phyloP scores from a whole-genome alignment of 1,140 invertebrate species.

The Panagrolaimus sp. region DNA sequence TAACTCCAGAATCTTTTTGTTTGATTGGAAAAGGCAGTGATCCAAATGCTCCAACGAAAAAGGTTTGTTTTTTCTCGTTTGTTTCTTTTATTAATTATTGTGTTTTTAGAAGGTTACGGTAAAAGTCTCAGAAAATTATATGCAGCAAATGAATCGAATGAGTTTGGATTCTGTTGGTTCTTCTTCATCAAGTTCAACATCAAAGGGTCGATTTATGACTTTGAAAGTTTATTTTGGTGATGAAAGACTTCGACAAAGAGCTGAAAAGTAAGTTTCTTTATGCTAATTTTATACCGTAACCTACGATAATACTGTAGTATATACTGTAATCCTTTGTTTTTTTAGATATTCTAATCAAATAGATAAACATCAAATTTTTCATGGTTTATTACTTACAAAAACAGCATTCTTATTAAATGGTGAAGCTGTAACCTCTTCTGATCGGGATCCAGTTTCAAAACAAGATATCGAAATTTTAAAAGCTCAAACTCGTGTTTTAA shows the following conservation, averaged over 20 bases:
- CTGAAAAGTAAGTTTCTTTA: background rate
- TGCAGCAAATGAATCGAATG: background rate
- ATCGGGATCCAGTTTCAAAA: background rate
- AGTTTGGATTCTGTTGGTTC: background rate
- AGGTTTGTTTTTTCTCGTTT: background rate
- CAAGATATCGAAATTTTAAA: background rate
- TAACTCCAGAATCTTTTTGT: background rate
- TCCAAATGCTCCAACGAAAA: background rate
- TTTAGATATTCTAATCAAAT: background rate
- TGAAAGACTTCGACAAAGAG: conserved; percentile 1
- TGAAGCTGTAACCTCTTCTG: background rate
- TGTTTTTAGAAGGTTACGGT: background rate
- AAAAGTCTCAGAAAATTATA: background rate
- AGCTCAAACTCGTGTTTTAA: conserved; percentile 2
- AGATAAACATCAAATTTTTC: background rate
- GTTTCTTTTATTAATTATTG: background rate
- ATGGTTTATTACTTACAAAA: background rate
- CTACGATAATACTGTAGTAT: background rate
- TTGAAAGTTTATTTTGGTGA: background rate
- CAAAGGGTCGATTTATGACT: background rate
- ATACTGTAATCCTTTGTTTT: background rate
- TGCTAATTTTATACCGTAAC: too few species aligned
- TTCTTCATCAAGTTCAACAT: background rate
- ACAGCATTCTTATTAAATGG: background rate
- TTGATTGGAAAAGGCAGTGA: background rate